Evolutionary conservation across 2,888 invertebrate genomes (phyloP), one percentile per base, ranked within the genome.

Genomic region (Callosobruchus maculatus): DNA sequence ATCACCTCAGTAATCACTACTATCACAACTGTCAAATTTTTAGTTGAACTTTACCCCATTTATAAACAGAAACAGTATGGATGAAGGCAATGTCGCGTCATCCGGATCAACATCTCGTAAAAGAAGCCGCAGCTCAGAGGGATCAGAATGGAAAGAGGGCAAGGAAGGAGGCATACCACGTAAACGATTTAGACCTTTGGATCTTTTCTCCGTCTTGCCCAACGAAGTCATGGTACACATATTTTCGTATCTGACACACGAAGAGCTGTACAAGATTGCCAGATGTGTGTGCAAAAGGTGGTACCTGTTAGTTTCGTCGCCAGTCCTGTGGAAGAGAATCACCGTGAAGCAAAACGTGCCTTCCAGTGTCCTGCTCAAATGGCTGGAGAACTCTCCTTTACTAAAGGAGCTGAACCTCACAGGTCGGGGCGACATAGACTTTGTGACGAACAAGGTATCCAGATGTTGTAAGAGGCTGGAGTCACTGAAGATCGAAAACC

Each of bases 231-330:
- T 82, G 68, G 73, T 80, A 4, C 68, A 76, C 30, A 78, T 82
- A 31, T 82, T 82, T 68, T 79, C 82, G n/a, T 80, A 76, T 68
- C 71, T 82, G 21, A 72, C 74, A 2, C 76, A 78, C 20, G 73
- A 79, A 67, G 78, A 81, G 73, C 74, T 82, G 67, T 79, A 77
- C 74, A 74, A 72, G n/a, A 76, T 67, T 22, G 31, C 77, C 9
- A 71, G 77, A 67, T 73, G 76, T 21, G 81, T 82, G n/a, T 81
- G 81, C 66, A 80, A 77, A 74, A 75, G 80, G 26, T 82, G 82
- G 82, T 77, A 77, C 67, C 2, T 74, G n/a, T 73, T 80, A 20
- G 74, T 77, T 0, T 76, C 76, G 9, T 74, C 79, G 21, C 79
- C 82, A 0, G 73, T 77, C 9, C 76, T 81, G 69, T 82, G 82